phyloP scores from a whole-genome alignment of 2,888 invertebrate genomes.

The Dryomyza anilis region DNA sequence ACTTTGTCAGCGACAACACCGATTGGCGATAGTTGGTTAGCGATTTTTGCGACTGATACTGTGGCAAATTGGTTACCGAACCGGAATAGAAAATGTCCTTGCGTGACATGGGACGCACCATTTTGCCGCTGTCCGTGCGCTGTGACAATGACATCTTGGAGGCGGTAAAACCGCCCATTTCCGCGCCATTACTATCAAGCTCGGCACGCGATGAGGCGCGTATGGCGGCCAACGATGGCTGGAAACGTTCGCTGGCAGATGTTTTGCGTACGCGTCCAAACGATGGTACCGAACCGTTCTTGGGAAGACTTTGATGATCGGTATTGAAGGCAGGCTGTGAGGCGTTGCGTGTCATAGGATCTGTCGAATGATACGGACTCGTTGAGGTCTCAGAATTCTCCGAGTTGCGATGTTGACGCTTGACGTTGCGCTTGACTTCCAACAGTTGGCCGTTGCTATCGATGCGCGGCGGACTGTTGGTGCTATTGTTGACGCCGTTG shows the following conservation, averaged over 20 bases:
- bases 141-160: constrained; percentile 70
- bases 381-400: constrained; percentile 57
- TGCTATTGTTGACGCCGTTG: too few species aligned
- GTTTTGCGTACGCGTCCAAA: constrained; percentile 86
- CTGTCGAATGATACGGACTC: constrained; percentile 58
- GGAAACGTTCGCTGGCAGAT: constrained; percentile 81
- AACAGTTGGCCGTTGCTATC: constrained; percentile 53
- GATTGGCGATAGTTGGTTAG: constrained; percentile 89
- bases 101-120: constrained; percentile 88
- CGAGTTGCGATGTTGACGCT: constrained; percentile 46
- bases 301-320: constrained; percentile 66
- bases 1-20: constrained; percentile 83
- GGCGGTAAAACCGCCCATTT: constrained; percentile 72
- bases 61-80: constrained; percentile 89
- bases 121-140: constrained; percentile 62
- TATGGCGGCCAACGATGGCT: constrained; percentile 82
- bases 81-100: constrained; percentile 99
- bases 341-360: constrained; percentile 77
- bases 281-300: constrained; percentile 89
- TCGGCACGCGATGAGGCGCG: constrained; percentile 78
- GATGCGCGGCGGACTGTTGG: constrained; percentile 41
- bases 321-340: constrained; percentile 83
- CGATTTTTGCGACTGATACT: constrained; percentile 91
- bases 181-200: constrained; percentile 77
- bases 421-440: too few species aligned